These are phyloP conservation scores for Phenganax subtilis DNA, from an alignment of 92 coral and sea anemone species.

Conservation along the genomic window DNA sequence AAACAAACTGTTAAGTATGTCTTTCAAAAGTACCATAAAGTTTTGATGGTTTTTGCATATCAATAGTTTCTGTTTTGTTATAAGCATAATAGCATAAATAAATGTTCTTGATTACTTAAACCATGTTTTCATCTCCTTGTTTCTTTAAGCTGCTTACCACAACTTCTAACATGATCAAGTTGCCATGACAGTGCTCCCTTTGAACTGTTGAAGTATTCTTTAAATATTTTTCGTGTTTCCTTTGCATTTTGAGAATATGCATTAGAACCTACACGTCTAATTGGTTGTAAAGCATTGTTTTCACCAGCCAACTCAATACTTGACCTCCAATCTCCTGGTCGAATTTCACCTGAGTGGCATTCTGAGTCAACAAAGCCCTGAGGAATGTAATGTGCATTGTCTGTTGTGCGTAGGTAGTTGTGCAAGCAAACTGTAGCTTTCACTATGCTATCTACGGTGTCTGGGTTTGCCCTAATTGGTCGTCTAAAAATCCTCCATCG, in stretches of 20 bases:
- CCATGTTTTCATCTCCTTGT: too few relatives aligned
- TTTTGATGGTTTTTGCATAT: too few relatives aligned
- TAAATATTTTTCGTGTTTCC: slow-evolving; percentile 20
- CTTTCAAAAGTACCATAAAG: too few relatives aligned
- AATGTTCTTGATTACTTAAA: too few relatives aligned
- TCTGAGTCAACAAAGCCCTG: slow-evolving; percentile 31
- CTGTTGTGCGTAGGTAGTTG: neutral
- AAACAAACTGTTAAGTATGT: too few relatives aligned
- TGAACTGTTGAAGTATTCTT: slow-evolving; percentile 32
- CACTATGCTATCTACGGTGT: neutral
- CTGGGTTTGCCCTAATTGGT: slow-evolving; percentile 3
- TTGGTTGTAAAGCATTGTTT: slow-evolving; percentile 14
- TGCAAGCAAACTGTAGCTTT: slow-evolving; percentile 8
- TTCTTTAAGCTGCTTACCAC: slow-evolving; percentile 14
- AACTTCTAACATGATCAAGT: slow-evolving; percentile 33
- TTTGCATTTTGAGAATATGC: slow-evolving; percentile 35
- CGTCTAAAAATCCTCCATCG: slow-evolving; percentile 31
- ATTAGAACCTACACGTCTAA: slow-evolving; percentile 24
- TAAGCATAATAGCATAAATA: too few relatives aligned
- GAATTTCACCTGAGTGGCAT: slow-evolving; percentile 5
- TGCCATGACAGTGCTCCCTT: slow-evolving; percentile 39
- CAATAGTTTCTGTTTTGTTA: too few relatives aligned
- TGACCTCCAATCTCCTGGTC: slow-evolving; percentile 34
- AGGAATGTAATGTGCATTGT: neutral
- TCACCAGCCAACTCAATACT: slow-evolving; percentile 23